phyloP scores from a whole-genome alignment of 2,113 vertebrate species.

The Cervus canadensis region DNA sequence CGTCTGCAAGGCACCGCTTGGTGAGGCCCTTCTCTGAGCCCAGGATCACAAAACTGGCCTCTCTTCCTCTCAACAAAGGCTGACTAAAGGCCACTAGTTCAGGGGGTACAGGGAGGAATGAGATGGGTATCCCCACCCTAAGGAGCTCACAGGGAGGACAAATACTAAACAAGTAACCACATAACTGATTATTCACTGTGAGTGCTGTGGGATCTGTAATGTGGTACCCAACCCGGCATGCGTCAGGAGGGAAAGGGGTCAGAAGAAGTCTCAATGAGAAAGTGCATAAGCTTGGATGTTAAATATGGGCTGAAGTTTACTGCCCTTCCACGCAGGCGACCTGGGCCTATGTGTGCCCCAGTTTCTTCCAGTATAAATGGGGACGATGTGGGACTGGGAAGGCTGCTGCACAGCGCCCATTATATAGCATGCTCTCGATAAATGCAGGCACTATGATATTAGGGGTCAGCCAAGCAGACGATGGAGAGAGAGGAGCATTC shows the following conservation, averaged over 20 bases:
- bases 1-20: background rate
- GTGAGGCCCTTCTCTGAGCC: background rate
- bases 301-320: background rate
- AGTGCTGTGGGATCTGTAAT: background rate
- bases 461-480: background rate
- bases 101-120: background rate
- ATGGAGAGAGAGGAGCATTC: fast-evolving
- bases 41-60: background rate
- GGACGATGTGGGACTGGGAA: background rate
- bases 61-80: background rate
- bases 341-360: too few species aligned
- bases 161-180: background rate
- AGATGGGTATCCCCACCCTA: background rate
- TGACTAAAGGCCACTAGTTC: background rate
- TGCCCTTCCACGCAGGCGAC: background rate
- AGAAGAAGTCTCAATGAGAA: background rate
- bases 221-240: fast-evolving
- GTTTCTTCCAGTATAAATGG: background rate
- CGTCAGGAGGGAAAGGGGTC: fast-evolving
- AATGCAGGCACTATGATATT: background rate
- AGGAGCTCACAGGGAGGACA: background rate
- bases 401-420: background rate
- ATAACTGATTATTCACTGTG: background rate
- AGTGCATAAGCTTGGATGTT: fast-evolving
- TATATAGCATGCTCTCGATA: background rate